These are phyloP conservation scores for Caenorhabditis afra DNA, from an alignment of 2,888 invertebrate genomes.

Conservation along the genomic window DNA sequence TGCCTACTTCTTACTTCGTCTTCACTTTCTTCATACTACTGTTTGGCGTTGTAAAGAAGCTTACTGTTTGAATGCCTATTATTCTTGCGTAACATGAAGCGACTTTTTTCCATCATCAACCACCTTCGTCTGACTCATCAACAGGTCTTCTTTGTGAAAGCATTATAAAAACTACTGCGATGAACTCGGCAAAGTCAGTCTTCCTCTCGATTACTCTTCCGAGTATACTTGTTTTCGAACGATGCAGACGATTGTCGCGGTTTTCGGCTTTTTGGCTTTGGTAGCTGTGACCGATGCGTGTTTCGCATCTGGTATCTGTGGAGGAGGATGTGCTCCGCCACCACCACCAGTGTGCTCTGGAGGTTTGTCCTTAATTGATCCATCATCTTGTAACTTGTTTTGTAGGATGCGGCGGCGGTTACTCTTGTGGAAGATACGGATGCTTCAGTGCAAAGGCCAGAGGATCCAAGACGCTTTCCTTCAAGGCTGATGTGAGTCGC, in stretches of 20 bases:
- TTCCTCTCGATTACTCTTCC: slow-evolving; percentile 16
- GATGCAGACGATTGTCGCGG: slow-evolving; percentile 39
- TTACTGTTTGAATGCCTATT: slow-evolving; percentile 59
- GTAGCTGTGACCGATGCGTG: slow-evolving; percentile 69
- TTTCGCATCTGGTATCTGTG: slow-evolving; percentile 79
- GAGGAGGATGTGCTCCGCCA: slow-evolving; percentile 76
- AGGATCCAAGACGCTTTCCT: slow-evolving; percentile 58
- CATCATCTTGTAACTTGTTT: no score
- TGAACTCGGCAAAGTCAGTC: slow-evolving; percentile 37
- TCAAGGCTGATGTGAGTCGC: slow-evolving; percentile 40
- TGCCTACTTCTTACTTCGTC: slow-evolving; percentile 55
- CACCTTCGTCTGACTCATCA: slow-evolving; percentile 51
- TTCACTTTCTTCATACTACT: slow-evolving; percentile 55
- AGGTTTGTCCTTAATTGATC: not conserved
- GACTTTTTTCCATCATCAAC: slow-evolving; percentile 21
- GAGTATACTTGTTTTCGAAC: slow-evolving; percentile 4
- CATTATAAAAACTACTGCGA: slow-evolving; percentile 54
- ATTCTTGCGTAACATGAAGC: slow-evolving; percentile 54
- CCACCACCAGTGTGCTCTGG: slow-evolving; percentile 71
- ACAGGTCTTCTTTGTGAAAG: slow-evolving; percentile 58
- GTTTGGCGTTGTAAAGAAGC: slow-evolving; percentile 49
- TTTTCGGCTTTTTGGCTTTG: slow-evolving; percentile 45
- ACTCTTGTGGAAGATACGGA: slow-evolving; percentile 76
- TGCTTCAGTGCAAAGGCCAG: slow-evolving; percentile 74
- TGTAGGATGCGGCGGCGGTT: slow-evolving; percentile 67